These are phyloP conservation scores for Hirtodrosophila confusa DNA, from an alignment of 2,888 invertebrate species.

Conservation along the genomic window DNA sequence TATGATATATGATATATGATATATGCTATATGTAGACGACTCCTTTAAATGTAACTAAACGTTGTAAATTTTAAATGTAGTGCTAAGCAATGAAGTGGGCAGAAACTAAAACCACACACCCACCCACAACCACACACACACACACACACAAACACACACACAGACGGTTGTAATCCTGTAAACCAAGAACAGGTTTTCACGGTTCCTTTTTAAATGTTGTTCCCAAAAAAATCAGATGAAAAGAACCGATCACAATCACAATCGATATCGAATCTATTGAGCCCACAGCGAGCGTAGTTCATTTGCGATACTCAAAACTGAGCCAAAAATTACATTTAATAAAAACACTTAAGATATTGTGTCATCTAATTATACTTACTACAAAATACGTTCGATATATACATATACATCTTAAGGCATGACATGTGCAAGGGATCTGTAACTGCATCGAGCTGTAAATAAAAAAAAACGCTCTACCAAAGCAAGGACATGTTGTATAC, in stretches of 20 bases:
- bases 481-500: slow-evolving; percentile 26
- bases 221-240: slow-evolving; percentile 18
- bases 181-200: slow-evolving; percentile 56
- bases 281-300: slow-evolving; percentile 66
- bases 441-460: slow-evolving; percentile 38
- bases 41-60: slow-evolving; percentile 67
- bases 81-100: slow-evolving; percentile 64
- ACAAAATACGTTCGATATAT: slow-evolving; percentile 30
- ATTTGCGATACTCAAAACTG: slow-evolving; percentile 75
- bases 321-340: slow-evolving; percentile 71
- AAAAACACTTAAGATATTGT: slow-evolving; percentile 41
- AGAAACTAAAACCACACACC: slow-evolving; percentile 11
- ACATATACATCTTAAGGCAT: slow-evolving; percentile 29
- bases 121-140: slow-evolving; percentile 20
- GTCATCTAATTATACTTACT: slow-evolving; percentile 31
- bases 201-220: slow-evolving; percentile 61
- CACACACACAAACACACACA: slow-evolving; percentile 30
- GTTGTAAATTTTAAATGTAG: slow-evolving; percentile 75
- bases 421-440: slow-evolving; percentile 29
- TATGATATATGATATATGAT: slow-evolving; percentile 23
- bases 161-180: slow-evolving; percentile 64
- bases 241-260: slow-evolving; percentile 63
- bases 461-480: slow-evolving; percentile 32
- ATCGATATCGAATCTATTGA: slow-evolving; percentile 73
- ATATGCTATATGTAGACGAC: slow-evolving; percentile 46